Evolutionary conservation across 1,140 invertebrate genomes (phyloP).

Genomic region (Anagrus nilaparvatae): DNA sequence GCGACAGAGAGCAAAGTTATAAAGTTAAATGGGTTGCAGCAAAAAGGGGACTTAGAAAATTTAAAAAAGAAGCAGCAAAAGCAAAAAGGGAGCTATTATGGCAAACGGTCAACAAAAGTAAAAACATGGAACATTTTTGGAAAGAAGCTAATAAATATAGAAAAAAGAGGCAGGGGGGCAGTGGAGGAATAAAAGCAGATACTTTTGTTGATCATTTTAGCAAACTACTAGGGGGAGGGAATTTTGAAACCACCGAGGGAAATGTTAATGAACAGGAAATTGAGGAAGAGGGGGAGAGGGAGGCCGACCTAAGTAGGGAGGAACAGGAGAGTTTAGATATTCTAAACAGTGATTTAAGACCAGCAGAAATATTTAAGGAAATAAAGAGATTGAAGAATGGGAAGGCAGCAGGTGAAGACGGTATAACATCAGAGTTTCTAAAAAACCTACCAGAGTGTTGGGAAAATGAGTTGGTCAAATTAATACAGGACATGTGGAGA

Average conservation of each 20-base stretch:
- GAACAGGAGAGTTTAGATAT: neutral
- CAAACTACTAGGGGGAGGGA: slow-evolving; percentile 3
- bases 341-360: slow-evolving; percentile 9
- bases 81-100: neutral
- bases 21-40: neutral
- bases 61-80: neutral
- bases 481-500: slow-evolving; percentile 8
- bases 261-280: neutral
- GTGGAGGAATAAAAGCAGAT: slow-evolving; percentile 3
- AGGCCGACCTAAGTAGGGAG: neutral
- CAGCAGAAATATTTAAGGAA: slow-evolving; percentile 19
- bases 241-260: neutral
- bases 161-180: neutral
- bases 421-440: slow-evolving; percentile 24
- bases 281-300: neutral
- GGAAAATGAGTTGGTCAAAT: slow-evolving; percentile 4
- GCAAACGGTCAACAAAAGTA: neutral
- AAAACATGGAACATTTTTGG: neutral
- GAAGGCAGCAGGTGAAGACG: slow-evolving; percentile 27
- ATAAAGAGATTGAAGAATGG: slow-evolving; percentile 22
- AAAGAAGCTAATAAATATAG: neutral
- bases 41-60: neutral
- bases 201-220: slow-evolving; percentile 15
- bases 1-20: neutral
- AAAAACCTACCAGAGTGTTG: slow-evolving; percentile 16